Conservation (phyloP, 2,888 invertebrate species). For the Cylloceria caligata region DNA sequence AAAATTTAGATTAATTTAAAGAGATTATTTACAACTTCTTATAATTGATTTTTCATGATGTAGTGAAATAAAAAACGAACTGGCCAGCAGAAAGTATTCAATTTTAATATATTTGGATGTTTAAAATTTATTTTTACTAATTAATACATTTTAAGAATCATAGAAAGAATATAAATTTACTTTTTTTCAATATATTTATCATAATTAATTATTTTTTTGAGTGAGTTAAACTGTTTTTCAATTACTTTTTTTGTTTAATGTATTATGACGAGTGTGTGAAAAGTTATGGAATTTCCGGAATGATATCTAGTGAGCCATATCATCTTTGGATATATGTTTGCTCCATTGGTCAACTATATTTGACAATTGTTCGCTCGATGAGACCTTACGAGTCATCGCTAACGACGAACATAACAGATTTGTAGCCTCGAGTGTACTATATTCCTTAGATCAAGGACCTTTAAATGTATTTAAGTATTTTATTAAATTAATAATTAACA, state of each 20-base stretch:
- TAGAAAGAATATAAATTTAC: too few species aligned
- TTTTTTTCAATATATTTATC: neutral
- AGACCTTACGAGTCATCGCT: neutral
- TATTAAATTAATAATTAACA: neutral
- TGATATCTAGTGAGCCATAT: neutral
- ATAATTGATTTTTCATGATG: too few species aligned
- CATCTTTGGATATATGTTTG: neutral
- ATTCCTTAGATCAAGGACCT: neutral
- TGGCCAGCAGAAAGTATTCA: too few species aligned
- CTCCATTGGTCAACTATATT: neutral
- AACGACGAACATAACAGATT: neutral
- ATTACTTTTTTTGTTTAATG: neutral
- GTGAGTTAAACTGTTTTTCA: neutral
- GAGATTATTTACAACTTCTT: too few species aligned
- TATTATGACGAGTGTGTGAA: neutral
- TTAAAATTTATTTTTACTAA: too few species aligned
- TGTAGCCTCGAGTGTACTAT: neutral
- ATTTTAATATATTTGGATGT: too few species aligned
- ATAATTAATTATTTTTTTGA: too few species aligned
- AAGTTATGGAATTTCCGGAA: neutral
- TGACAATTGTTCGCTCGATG: neutral
- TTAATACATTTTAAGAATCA: too few species aligned
- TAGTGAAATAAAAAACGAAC: too few species aligned
- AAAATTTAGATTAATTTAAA: too few species aligned
- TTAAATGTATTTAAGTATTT: neutral